These are phyloP conservation scores for Eristalis intricaria DNA, from an alignment of 2,888 invertebrate species.

Conservation along the genomic window DNA sequence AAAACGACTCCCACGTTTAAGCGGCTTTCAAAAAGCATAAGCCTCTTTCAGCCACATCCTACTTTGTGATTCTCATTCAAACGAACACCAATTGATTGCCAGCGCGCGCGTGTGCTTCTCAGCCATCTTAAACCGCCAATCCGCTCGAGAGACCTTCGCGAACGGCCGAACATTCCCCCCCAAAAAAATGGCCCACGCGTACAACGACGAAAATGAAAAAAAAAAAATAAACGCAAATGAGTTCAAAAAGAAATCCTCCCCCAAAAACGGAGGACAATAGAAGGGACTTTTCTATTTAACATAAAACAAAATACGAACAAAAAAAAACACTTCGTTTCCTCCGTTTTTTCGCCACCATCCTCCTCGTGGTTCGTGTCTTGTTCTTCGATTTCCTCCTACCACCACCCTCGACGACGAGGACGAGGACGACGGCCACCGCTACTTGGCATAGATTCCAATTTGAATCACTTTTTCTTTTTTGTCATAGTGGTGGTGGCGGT, in stretches of 20 bases:
- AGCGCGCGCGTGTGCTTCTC: not conserved
- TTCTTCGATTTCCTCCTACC: not conserved
- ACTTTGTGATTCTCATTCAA: not conserved
- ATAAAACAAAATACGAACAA: constrained; percentile 12
- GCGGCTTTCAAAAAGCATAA: not conserved
- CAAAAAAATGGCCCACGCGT: not conserved
- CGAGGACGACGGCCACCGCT: not conserved
- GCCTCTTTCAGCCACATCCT: not conserved
- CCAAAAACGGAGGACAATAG: constrained; percentile 43
- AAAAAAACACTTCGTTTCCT: not conserved
- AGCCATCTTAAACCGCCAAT: not conserved
- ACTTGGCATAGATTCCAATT: constrained; percentile 70
- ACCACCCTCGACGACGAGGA: not conserved
- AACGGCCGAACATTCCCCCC: not conserved
- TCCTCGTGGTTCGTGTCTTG: not conserved
- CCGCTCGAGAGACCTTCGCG: not conserved
- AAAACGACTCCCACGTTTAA: too few species aligned
- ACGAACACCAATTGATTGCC: not conserved
- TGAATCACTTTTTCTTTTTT: constrained; percentile 59
- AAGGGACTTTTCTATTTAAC: constrained; percentile 47
- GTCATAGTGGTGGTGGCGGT: not conserved
- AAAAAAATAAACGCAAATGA: not conserved
- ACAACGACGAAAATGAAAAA: not conserved
- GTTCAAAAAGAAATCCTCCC: not conserved
- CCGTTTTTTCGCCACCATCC: not conserved